phyloP scores from a whole-genome alignment of 2,113 vertebrate genomes.

The Orientallactaga bullata region DNA sequence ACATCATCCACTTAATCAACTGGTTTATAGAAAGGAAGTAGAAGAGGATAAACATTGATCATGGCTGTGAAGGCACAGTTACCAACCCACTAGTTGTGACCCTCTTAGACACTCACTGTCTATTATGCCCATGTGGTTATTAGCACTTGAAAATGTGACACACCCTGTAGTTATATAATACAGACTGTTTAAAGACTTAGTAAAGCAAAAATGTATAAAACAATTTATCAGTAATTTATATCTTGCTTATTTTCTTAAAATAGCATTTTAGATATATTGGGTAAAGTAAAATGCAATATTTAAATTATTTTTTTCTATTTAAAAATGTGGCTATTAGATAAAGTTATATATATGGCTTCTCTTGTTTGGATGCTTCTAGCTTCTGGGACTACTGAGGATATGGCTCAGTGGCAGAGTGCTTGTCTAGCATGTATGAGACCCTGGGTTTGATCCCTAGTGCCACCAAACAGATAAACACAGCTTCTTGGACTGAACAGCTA shows the following conservation, averaged over 20 bases:
- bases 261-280: neutral
- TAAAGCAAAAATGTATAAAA: neutral
- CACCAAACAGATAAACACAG: too few species aligned
- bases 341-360: neutral
- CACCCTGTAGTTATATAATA: neutral
- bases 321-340: neutral
- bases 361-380: neutral
- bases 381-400: too few species aligned
- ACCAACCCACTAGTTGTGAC: neutral
- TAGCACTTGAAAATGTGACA: neutral
- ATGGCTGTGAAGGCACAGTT: neutral
- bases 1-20: neutral
- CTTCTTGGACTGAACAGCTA: neutral
- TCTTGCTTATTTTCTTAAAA: neutral
- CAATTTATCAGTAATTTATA: neutral
- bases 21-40: neutral
- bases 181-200: neutral
- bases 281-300: constrained; percentile 1
- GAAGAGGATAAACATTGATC: neutral
- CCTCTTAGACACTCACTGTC: neutral
- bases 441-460: too few species aligned
- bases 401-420: too few species aligned
- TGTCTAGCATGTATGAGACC: too few species aligned
- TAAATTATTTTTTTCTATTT: neutral
- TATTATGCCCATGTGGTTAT: neutral